Conservation (phyloP, 2,113 vertebrate genomes). For the Xiphophorus maculatus region DNA sequence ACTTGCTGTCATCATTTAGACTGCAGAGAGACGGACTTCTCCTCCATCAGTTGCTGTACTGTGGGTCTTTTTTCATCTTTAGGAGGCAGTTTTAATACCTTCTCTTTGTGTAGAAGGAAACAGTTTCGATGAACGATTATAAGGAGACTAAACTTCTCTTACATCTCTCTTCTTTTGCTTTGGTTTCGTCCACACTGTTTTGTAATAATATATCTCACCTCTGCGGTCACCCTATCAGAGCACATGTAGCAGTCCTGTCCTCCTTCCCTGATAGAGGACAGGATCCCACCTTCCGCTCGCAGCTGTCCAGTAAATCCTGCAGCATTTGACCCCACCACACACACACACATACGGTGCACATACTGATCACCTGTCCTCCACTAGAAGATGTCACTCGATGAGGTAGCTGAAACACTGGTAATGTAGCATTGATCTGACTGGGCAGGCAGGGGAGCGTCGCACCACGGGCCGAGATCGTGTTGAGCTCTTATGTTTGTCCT, state of each 20-base stretch:
- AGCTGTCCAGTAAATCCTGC: conserved; percentile 11
- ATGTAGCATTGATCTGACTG: conserved; percentile 68
- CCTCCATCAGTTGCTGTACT: conserved; percentile 24
- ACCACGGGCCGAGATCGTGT: conserved; percentile 42
- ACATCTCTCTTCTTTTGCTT: conserved; percentile 14
- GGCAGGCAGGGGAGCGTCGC: conserved; percentile 10
- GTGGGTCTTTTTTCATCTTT: conserved; percentile 42
- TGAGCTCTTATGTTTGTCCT: conserved; percentile 71
- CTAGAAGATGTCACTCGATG: conserved; percentile 58
- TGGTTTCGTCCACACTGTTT: conserved; percentile 37
- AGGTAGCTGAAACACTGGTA: conserved; percentile 49
- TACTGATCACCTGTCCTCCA: conserved; percentile 52
- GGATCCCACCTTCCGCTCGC: conserved; percentile 53
- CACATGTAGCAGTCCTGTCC: conserved; percentile 74
- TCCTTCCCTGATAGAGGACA: conserved; percentile 43
- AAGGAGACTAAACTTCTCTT: neutral
- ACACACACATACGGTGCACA: conserved; percentile 39
- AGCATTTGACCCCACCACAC: conserved; percentile 34
- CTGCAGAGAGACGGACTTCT: conserved; percentile 39
- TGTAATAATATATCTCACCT: conserved; percentile 25
- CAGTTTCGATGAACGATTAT: conserved; percentile 16
- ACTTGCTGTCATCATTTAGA: conserved; percentile 50
- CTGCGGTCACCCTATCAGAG: conserved; percentile 59
- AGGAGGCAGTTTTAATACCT: conserved; percentile 27
- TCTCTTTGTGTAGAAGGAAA: conserved; percentile 40